Conservation (phyloP, 2,797 vertebrate species). For the Spea hammondii region DNA sequence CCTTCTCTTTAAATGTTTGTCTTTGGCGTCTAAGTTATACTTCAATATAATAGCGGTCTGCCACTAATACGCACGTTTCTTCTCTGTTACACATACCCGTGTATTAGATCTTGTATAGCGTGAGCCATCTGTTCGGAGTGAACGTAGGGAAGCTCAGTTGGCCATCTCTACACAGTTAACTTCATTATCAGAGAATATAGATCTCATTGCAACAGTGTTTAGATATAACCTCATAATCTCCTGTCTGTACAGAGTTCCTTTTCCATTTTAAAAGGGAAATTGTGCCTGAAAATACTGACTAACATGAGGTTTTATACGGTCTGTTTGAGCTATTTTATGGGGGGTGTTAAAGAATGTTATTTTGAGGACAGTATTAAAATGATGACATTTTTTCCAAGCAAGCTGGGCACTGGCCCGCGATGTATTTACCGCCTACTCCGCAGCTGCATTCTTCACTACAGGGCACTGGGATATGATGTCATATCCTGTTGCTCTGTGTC, state of each 20-base stretch:
- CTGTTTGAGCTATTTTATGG: too few relatives aligned
- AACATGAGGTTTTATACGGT: background rate
- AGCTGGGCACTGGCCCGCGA: too few relatives aligned
- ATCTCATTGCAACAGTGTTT: constrained; percentile 24
- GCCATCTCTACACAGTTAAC: constrained; percentile 42
- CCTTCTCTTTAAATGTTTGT: background rate
- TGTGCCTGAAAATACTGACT: background rate
- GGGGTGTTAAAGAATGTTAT: too few relatives aligned
- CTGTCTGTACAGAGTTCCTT: constrained; percentile 12
- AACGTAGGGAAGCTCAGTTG: constrained; percentile 33
- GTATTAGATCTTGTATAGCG: constrained; percentile 41
- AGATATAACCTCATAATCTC: constrained; percentile 23
- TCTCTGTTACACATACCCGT: constrained; percentile 17
- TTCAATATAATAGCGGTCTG: constrained; percentile 30
- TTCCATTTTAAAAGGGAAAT: background rate
- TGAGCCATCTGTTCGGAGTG: constrained; percentile 39
- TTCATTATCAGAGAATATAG: constrained; percentile 40
- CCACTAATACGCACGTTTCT: constrained; percentile 21
- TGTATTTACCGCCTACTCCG: too few relatives aligned
- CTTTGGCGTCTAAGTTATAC: constrained; percentile 1
- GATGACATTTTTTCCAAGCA: too few relatives aligned
- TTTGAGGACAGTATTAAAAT: too few relatives aligned
- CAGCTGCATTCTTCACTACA: too few relatives aligned
- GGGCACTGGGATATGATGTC: too few relatives aligned
- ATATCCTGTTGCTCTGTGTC: too few relatives aligned